A percentile compares a stretch with the other conserved stretches of the same genome.
Conservation (phyloP, 2,113 vertebrate genomes). For the Nyctibius bracteatus region DNA sequence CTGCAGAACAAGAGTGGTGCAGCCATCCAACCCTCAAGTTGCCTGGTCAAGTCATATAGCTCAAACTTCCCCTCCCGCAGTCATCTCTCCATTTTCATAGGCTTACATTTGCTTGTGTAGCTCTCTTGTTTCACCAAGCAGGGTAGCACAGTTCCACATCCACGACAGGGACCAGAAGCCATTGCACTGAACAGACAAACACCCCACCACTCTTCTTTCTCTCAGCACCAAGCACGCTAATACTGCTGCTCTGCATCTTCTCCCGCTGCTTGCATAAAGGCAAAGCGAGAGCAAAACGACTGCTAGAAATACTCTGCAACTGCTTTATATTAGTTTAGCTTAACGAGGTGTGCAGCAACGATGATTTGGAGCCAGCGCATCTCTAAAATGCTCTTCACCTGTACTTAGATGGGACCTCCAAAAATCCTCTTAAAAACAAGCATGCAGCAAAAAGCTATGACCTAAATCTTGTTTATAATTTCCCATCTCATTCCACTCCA, state of each 20-base stretch:
- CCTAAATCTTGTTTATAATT: constrained; percentile 50
- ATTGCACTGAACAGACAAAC: not conserved
- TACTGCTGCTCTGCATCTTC: not conserved
- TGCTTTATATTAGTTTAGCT: not conserved
- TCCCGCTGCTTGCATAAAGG: not conserved
- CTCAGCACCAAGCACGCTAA: not conserved
- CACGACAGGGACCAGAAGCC: not conserved
- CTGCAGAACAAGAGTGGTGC: not conserved
- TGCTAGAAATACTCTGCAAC: not conserved
- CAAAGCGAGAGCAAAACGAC: not conserved
- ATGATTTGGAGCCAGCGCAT: not conserved
- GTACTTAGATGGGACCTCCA: not conserved
- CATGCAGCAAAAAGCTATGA: constrained; percentile 28
- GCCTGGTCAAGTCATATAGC: not conserved
- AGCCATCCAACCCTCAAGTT: not conserved
- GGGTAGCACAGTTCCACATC: not conserved
- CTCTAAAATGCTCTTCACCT: not conserved
- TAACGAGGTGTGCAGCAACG: not conserved
- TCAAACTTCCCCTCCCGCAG: not conserved
- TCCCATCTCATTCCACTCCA: constrained; percentile 46
- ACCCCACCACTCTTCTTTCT: not conserved
- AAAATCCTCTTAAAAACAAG: not conserved
- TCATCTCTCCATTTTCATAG: not conserved
- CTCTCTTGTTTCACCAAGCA: not conserved
- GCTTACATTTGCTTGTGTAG: not conserved